These are phyloP conservation scores for Cosmopolites sordidus DNA, from an alignment of 2,888 invertebrate genomes.

Conservation along the genomic window DNA sequence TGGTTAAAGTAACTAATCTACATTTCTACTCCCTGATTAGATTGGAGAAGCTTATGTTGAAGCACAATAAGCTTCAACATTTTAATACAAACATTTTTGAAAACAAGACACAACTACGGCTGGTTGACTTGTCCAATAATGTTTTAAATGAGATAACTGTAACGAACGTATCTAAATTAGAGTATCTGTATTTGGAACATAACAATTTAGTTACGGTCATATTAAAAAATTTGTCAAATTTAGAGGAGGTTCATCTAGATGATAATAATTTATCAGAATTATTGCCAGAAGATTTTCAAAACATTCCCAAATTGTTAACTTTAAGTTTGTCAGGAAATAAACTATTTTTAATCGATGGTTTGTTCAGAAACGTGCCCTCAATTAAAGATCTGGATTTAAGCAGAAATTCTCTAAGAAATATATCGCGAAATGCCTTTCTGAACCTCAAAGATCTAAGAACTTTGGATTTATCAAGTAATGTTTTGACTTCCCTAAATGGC, in stretches of 20 bases:
- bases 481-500: conserved; percentile 27
- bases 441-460: conserved; percentile 32
- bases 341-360: conserved; percentile 27
- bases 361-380: conserved; percentile 30
- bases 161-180: conserved; percentile 29
- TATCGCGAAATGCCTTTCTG: conserved; percentile 34
- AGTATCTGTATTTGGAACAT: conserved; percentile 35
- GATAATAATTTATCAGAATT: conserved; percentile 33
- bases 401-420: conserved; percentile 33
- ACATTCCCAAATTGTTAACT: conserved; percentile 26
- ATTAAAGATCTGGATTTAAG: conserved; percentile 33
- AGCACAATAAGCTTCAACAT: conserved; percentile 27
- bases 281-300: conserved; percentile 22
- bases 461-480: conserved; percentile 40
- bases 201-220: conserved; percentile 30
- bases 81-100: conserved; percentile 28
- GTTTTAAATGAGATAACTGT: conserved; percentile 28
- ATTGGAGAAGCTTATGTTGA: conserved; percentile 29
- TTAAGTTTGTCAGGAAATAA: conserved; percentile 36
- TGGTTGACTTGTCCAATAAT: conserved; percentile 34
- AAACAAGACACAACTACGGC: conserved; percentile 28
- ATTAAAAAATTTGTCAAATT: conserved; percentile 25
- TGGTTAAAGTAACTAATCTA: conserved; percentile 25
- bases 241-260: conserved; percentile 30
- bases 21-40: conserved; percentile 27